Evolutionary conservation across 2,113 vertebrate genomes (phyloP), one percentile per base, ranked within the genome.

Genomic region (Dascyllus trimaculatus): DNA sequence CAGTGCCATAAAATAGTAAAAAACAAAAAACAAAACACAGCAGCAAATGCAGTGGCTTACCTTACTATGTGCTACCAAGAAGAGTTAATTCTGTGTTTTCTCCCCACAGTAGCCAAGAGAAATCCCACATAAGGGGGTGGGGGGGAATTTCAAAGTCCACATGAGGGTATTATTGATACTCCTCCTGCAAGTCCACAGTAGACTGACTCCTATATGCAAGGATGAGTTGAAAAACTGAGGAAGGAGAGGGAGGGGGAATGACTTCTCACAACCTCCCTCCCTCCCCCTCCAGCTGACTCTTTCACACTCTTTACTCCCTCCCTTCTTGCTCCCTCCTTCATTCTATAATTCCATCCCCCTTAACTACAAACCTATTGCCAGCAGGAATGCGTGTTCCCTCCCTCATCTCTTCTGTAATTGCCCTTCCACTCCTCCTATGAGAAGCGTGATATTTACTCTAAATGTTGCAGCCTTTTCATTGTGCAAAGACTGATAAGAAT

Each of bases 201-300:
- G 82, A 85, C 70, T 87, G 85, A 85, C 82, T 90, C 62, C 72
- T 74, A 24, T 11, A 45, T 77, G 60, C 60, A 81, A 84, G 77
- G 87, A 92, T 88, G 88, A 92, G 87, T 85, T 85, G 80, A 86
- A 72, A 67, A 89, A 90, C 61, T 84, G 80, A 79, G 76, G 58
- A 35, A 48, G 80, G 46, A 29, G 22, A 52, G 64, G 79, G 80
- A 68, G 83, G 75, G 80, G 85, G 90, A 81, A 85, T 82, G 88
- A 71, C 75, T 68, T 66, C 85, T 86, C 86, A 74, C 71, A 81
- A 59, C 26, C 64, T 71, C 58, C 76, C 68, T 63, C 25, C 66
- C 21, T 25, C 62, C 83, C 63, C 46, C 67, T 71, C 58, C 74
- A 75, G 80, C 82, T 85, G 78, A 86, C 78, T 86, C 72, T 86